Percentiles rank a stretch among this genome's conserved stretches.
Conservation (phyloP, 2,888 invertebrate species). For the Volucella inflata region DNA sequence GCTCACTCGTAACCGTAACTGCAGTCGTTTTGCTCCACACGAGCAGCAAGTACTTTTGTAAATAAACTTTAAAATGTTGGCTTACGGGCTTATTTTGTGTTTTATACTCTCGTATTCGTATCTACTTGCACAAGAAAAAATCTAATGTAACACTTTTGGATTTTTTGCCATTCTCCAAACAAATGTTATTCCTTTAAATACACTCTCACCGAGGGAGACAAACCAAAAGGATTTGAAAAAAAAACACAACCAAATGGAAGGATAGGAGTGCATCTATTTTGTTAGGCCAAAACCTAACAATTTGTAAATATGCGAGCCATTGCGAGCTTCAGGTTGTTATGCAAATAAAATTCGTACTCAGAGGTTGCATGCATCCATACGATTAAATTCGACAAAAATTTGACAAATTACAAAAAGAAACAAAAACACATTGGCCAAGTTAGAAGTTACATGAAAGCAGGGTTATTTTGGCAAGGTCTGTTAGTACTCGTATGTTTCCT, state of each 20-base stretch:
- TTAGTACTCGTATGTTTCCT: too few relatives aligned
- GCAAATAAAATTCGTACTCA: background rate
- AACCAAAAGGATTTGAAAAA: background rate
- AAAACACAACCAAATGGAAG: background rate
- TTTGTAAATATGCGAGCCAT: slow-evolving; percentile 50
- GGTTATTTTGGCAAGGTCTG: too few relatives aligned
- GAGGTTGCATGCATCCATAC: too few relatives aligned
- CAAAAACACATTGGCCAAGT: too few relatives aligned
- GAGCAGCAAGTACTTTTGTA: slow-evolving; percentile 67
- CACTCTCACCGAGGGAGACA: slow-evolving; percentile 15
- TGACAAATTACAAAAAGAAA: too few relatives aligned
- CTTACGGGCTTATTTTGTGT: slow-evolving; percentile 67
- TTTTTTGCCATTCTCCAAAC: slow-evolving; percentile 10
- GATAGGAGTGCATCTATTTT: background rate
- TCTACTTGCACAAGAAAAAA: too few relatives aligned
- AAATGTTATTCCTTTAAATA: slow-evolving; percentile 5
- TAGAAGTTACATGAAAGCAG: too few relatives aligned
- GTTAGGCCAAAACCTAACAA: slow-evolving; percentile 29
- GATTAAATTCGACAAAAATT: too few relatives aligned
- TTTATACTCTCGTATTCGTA: slow-evolving; percentile 43
- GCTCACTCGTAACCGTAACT: slow-evolving; percentile 21
- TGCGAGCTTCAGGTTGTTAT: slow-evolving; percentile 23
- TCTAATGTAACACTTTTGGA: slow-evolving; percentile 25
- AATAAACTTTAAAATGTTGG: slow-evolving; percentile 72
- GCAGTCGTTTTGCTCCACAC: slow-evolving; percentile 69